Percentiles rank a stretch among this genome's conserved stretches.
phyloP scores from a whole-genome alignment of 2,113 vertebrate species.

The Chionodraco myersi region DNA sequence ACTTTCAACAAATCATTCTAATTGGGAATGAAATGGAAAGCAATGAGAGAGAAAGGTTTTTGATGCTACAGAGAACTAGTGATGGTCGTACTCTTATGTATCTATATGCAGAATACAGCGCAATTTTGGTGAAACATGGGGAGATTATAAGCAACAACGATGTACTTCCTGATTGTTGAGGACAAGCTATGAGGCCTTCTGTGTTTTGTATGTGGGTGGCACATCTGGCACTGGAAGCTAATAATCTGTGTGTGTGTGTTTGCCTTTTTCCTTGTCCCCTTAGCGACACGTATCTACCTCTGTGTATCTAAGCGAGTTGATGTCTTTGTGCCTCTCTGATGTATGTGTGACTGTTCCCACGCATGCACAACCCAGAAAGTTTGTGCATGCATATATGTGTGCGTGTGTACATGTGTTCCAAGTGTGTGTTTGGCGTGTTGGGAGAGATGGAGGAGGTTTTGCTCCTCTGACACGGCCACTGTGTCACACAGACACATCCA shows the following conservation, averaged over 20 bases:
- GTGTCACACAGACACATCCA: constrained; percentile 72
- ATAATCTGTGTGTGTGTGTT: constrained; percentile 56
- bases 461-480: constrained; percentile 66
- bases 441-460: constrained; percentile 60
- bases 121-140: constrained; percentile 48
- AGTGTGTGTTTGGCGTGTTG: constrained; percentile 49
- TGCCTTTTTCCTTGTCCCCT: constrained; percentile 30
- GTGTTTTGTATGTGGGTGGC: constrained; percentile 73
- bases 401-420: constrained; percentile 5
- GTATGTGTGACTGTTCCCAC: constrained; percentile 44
- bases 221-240: constrained; percentile 78
- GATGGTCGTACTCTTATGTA: constrained; percentile 23
- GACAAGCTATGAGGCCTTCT: constrained; percentile 63
- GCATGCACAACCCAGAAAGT: constrained; percentile 45
- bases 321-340: constrained; percentile 39
- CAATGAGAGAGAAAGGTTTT: neutral
- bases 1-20: neutral
- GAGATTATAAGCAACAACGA: constrained; percentile 53
- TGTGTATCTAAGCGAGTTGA: constrained; percentile 24
- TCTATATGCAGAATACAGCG: constrained; percentile 11
- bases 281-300: constrained; percentile 25
- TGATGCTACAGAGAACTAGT: neutral
- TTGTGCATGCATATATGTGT: constrained; percentile 14
- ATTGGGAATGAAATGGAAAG: neutral
- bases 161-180: constrained; percentile 78